Percentiles rank a stretch among this genome's conserved stretches.
These are phyloP conservation scores for Hipposideros armiger DNA, from an alignment of 2,113 vertebrate species.

Conservation along the genomic window DNA sequence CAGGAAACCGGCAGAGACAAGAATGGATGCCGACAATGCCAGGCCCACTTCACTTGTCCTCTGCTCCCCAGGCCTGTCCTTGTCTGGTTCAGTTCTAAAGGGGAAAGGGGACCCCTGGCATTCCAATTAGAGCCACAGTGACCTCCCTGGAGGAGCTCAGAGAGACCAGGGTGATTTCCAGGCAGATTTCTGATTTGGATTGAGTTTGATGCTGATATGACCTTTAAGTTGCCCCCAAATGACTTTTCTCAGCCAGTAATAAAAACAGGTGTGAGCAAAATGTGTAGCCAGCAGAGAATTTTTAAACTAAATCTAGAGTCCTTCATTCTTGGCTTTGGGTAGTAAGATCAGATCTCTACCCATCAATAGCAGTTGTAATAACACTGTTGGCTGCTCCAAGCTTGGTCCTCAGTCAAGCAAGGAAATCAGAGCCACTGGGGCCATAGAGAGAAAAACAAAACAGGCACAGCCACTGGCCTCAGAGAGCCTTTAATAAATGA, in stretches of 20 bases:
- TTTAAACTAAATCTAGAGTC: not conserved
- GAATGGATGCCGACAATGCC: constrained; percentile 13
- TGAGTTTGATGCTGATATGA: not conserved
- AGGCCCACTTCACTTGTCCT: not conserved
- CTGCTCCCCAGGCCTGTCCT: not conserved
- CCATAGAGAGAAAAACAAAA: constrained; percentile 59
- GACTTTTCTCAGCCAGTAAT: constrained; percentile 25
- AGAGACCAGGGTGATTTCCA: not conserved
- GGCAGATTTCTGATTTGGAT: constrained; percentile 38
- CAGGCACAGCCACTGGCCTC: constrained; percentile 45
- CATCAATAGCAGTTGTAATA: not conserved
- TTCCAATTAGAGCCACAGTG: not conserved
- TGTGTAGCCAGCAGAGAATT: not conserved
- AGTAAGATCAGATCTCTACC: constrained; percentile 35
- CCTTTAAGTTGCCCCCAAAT: not conserved
- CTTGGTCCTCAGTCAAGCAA: constrained; percentile 27
- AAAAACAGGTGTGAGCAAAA: constrained; percentile 65
- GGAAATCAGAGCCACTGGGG: constrained; percentile 67
- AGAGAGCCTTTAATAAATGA: constrained; percentile 74
- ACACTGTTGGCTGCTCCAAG: constrained; percentile 1
- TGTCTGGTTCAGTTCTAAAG: not conserved
- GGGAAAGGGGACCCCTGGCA: not conserved
- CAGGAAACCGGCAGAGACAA: not conserved
- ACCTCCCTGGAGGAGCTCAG: not conserved
- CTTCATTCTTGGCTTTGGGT: not conserved